phyloP scores from a whole-genome alignment of 2,797 vertebrate species.

The Anabas testudineus region DNA sequence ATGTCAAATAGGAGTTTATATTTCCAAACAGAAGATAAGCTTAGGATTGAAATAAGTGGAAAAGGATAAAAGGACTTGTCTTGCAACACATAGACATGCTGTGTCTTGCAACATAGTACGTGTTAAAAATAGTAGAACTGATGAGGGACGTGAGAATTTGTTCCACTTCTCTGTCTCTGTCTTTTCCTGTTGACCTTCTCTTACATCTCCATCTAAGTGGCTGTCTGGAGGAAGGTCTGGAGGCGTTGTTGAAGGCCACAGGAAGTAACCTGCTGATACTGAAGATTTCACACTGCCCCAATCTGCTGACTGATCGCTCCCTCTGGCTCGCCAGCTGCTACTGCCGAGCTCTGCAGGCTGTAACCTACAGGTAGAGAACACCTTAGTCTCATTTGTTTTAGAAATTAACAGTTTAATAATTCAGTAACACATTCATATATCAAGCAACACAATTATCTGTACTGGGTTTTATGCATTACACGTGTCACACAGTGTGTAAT shows the following conservation, averaged over 20 bases:
- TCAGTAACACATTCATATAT: too few species aligned
- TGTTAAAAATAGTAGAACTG: constrained; percentile 22
- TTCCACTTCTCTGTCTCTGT: constrained; percentile 29
- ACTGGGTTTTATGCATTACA: background rate
- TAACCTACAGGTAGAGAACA: constrained; percentile 92
- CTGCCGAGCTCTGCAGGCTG: constrained; percentile 96
- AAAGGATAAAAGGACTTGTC: background rate
- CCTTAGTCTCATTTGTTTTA: background rate
- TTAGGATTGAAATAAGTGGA: background rate
- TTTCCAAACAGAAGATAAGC: background rate
- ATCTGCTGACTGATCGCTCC: constrained; percentile 97
- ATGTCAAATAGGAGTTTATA: constrained; percentile 14
- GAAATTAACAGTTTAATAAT: background rate
- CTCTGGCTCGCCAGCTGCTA: constrained; percentile 99
- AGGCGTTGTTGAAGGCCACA: constrained; percentile 95
- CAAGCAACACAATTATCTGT: background rate
- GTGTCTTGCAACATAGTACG: constrained; percentile 8
- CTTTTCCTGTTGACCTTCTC: constrained; percentile 46
- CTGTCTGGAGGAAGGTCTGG: constrained; percentile 95
- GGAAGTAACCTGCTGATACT: constrained; percentile 96
- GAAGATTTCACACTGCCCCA: constrained; percentile 98
- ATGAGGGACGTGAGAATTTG: constrained; percentile 33
- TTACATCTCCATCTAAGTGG: constrained; percentile 82
- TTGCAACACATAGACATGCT: background rate
- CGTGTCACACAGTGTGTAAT: background rate